Evolutionary conservation across 2,797 vertebrate species (phyloP).

Genomic region (Coregonus ussuriensis): DNA sequence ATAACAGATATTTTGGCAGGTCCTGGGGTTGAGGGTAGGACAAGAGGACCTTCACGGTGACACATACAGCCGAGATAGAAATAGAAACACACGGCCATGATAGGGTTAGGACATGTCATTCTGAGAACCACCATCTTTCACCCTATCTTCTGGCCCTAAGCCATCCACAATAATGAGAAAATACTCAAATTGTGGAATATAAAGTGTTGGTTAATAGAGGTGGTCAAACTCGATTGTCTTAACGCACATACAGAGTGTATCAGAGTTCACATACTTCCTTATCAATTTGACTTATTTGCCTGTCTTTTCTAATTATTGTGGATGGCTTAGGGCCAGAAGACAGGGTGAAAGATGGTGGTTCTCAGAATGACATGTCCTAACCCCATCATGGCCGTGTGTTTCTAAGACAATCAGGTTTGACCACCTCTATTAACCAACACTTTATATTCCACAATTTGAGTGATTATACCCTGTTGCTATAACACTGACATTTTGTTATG

Average conservation of each 20-base stretch:
- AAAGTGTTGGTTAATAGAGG: neutral
- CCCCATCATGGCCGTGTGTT: constrained; percentile 20
- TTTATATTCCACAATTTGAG: neutral
- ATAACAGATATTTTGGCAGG: constrained; percentile 38
- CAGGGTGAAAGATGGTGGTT: constrained; percentile 28
- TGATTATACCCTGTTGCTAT: neutral
- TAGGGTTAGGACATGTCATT: constrained; percentile 5
- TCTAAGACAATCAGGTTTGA: constrained; percentile 31
- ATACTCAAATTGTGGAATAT: neutral
- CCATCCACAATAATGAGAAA: neutral
- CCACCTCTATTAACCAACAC: neutral
- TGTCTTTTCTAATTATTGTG: neutral
- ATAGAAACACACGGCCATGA: constrained; percentile 45
- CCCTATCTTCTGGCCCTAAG: constrained; percentile 14
- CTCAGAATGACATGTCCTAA: constrained; percentile 18
- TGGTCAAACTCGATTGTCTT: neutral
- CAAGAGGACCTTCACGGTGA: constrained; percentile 58
- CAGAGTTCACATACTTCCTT: neutral
- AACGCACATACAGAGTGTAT: neutral
- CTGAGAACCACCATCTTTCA: constrained; percentile 25
- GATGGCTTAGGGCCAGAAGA: constrained; percentile 1
- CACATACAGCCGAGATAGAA: constrained; percentile 48
- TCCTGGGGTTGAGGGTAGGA: constrained; percentile 47
- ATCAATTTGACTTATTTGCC: constrained; percentile 1
- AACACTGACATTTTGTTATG: neutral